Evolutionary conservation across 1,140 invertebrate genomes (phyloP).

Genomic region (Zaprionus capensis): DNA sequence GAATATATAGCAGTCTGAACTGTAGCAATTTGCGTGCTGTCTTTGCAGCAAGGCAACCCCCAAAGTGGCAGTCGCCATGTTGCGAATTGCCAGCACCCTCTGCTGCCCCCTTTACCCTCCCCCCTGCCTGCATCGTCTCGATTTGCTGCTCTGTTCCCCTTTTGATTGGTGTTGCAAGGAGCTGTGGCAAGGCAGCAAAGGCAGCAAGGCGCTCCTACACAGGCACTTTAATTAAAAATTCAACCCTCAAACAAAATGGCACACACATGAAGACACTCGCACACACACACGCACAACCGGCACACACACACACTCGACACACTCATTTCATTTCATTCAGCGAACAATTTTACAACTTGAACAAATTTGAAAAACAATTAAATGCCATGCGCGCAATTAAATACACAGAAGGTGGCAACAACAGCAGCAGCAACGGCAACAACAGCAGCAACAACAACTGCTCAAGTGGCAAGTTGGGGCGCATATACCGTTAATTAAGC

Average conservation of each 20-base stretch:
- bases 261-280: constrained; percentile 34
- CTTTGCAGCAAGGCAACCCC: constrained; percentile 31
- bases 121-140: background rate
- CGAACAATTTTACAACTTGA: constrained; percentile 74
- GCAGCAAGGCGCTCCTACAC: constrained; percentile 48
- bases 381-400: constrained; percentile 83
- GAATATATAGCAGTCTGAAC: constrained; percentile 6
- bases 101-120: background rate
- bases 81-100: constrained; percentile 43
- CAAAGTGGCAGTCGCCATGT: constrained; percentile 61
- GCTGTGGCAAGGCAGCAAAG: background rate
- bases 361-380: constrained; percentile 83
- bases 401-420: constrained; percentile 82
- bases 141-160: background rate
- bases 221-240: constrained; percentile 79
- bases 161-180: constrained; percentile 52
- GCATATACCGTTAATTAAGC: constrained; percentile 80
- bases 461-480: constrained; percentile 65
- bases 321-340: constrained; percentile 51
- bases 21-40: constrained; percentile 74
- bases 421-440: constrained; percentile 26
- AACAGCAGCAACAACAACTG: constrained; percentile 38
- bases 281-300: constrained; percentile 16
- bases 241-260: constrained; percentile 75
- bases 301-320: constrained; percentile 21